These are phyloP conservation scores for Theodoxus fluviatilis DNA, from an alignment of 2,888 invertebrate species.

Conservation along the genomic window DNA sequence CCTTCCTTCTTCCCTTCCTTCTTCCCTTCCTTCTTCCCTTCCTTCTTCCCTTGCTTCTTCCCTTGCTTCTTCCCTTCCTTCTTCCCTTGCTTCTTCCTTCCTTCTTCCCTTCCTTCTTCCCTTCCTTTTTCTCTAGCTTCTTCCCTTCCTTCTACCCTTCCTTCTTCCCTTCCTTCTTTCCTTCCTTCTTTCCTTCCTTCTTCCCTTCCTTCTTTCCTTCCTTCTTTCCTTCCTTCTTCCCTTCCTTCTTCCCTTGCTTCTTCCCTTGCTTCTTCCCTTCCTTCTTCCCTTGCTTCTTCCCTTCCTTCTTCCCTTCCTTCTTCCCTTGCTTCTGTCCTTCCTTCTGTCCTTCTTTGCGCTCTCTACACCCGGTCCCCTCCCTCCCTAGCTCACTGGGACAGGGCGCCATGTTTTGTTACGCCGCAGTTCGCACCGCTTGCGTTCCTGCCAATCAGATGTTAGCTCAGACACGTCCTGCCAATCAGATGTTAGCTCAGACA, in stretches of 20 bases:
- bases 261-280: slow-evolving; percentile 30
- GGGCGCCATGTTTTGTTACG: too few species aligned
- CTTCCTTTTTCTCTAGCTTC: background rate
- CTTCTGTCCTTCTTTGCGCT: background rate
- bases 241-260: background rate
- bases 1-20: background rate
- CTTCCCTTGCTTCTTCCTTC: background rate
- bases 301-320: slow-evolving; percentile 27
- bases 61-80: background rate
- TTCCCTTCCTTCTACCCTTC: background rate
- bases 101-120: background rate
- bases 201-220: slow-evolving; percentile 6
- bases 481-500: too few species aligned
- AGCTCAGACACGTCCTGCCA: too few species aligned
- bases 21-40: background rate
- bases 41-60: background rate
- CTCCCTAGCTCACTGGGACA: too few species aligned
- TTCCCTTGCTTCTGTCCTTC: background rate
- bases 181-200: background rate
- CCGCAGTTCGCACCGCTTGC: too few species aligned
- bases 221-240: slow-evolving; percentile 4
- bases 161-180: background rate
- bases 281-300: slow-evolving; percentile 27
- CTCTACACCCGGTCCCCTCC: too few species aligned
- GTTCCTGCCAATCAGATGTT: too few species aligned